These are phyloP conservation scores for Drosophila melanica DNA, from an alignment of 1,140 invertebrate genomes.

Conservation along the genomic window DNA sequence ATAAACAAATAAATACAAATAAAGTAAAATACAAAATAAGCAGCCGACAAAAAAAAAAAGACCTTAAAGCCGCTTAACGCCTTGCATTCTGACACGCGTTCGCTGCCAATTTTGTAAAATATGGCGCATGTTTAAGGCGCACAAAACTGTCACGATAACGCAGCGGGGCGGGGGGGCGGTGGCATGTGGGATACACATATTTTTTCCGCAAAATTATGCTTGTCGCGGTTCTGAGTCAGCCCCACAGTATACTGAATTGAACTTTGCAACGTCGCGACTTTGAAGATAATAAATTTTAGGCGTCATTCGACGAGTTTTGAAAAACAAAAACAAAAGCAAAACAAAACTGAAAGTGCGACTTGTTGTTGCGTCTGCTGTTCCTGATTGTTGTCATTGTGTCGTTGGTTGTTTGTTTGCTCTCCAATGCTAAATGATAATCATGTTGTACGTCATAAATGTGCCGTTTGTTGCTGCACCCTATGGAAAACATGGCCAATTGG, in stretches of 20 bases:
- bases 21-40: slow-evolving; percentile 1
- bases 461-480: neutral
- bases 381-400: slow-evolving; percentile 25
- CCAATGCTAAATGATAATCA: slow-evolving; percentile 31
- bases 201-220: slow-evolving; percentile 25
- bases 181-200: neutral
- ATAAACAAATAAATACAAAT: neutral
- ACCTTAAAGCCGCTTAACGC: slow-evolving; percentile 62
- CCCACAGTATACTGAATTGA: slow-evolving; percentile 43
- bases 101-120: slow-evolving; percentile 54
- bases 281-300: slow-evolving; percentile 62
- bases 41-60: neutral
- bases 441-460: slow-evolving; percentile 21
- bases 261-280: slow-evolving; percentile 45
- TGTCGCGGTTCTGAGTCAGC: slow-evolving; percentile 55
- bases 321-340: slow-evolving; percentile 10
- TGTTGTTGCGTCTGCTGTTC: slow-evolving; percentile 16
- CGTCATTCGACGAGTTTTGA: slow-evolving; percentile 70
- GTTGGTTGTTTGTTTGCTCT: slow-evolving; percentile 47
- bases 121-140: slow-evolving; percentile 46
- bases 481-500: neutral
- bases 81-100: slow-evolving; percentile 70
- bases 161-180: neutral
- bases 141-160: slow-evolving; percentile 44
- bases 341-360: slow-evolving; percentile 35